phyloP scores from a whole-genome alignment of 92 coral and sea anemone genomes.

The Siderastrea radians region DNA sequence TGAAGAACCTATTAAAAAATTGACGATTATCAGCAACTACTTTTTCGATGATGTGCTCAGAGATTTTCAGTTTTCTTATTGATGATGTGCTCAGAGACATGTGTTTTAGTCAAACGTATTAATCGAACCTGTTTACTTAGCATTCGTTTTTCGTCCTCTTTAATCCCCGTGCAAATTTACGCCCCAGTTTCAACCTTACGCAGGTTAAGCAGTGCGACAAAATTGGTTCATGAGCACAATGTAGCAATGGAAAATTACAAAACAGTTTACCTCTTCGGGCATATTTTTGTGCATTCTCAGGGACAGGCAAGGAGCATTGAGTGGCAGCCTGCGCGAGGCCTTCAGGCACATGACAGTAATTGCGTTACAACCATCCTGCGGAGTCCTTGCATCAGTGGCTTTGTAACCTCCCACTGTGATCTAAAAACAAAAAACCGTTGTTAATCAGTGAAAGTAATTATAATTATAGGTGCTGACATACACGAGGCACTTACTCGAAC shows the following conservation, averaged over 20 bases:
- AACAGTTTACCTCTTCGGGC: conserved; percentile 46
- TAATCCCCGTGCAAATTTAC: too few species aligned
- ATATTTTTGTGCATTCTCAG: conserved; percentile 73
- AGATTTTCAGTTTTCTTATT: too few species aligned
- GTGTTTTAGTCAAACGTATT: too few species aligned
- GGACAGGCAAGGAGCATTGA: conserved; percentile 86
- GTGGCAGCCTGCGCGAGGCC: conserved; percentile 87
- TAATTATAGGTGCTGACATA: background rate
- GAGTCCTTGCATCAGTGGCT: conserved; percentile 43
- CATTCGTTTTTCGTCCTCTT: too few species aligned
- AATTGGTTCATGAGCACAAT: too few species aligned
- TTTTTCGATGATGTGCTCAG: too few species aligned
- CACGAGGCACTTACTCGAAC: too few species aligned
- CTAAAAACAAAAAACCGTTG: background rate
- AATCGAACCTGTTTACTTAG: too few species aligned
- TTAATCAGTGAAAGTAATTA: background rate
- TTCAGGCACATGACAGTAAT: conserved; percentile 83
- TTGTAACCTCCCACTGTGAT: conserved; percentile 89
- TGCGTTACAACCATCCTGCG: conserved; percentile 65
- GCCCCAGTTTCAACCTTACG: too few species aligned
- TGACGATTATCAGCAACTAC: background rate
- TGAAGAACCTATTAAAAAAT: conserved; percentile 48
- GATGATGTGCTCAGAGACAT: too few species aligned
- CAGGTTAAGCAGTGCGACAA: too few species aligned
- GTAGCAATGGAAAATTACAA: too few species aligned